Conservation (phyloP, 2,797 vertebrate species). For the Salmo trutta region DNA sequence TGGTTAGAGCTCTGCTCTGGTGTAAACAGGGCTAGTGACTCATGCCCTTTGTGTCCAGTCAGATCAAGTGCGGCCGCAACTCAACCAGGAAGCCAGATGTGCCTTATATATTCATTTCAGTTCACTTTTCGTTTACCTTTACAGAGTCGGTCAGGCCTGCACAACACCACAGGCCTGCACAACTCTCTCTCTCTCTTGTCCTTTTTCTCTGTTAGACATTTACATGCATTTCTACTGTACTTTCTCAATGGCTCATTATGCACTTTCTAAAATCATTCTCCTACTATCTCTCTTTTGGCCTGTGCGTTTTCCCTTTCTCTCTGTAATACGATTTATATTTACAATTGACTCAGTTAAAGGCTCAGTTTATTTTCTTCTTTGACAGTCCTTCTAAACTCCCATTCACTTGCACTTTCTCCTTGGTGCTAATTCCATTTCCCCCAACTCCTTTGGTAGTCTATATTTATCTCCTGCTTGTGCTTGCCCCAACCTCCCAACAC, state of each 20-base stretch:
- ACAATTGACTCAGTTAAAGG: not conserved
- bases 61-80: constrained; percentile 28
- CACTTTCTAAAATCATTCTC: no score
- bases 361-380: not conserved
- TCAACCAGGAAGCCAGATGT: constrained; percentile 36
- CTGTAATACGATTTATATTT: not conserved
- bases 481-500: constrained; percentile 32
- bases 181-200: not conserved
- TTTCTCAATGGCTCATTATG: no score
- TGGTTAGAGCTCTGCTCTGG: constrained; percentile 25
- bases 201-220: not conserved
- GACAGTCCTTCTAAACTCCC: not conserved
- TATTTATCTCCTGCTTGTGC: not conserved
- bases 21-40: constrained; percentile 34
- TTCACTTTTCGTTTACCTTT: constrained; percentile 19
- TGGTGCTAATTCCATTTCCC: constrained; percentile 10
- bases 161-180: not conserved
- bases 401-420: constrained; percentile 6
- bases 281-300: no score
- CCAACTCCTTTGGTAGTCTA: not conserved
- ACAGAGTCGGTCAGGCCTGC: constrained; percentile 15
- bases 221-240: not conserved
- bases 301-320: not conserved
- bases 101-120: constrained; percentile 13
- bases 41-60: constrained; percentile 33